Percentiles rank a stretch among this genome's conserved stretches.
These are phyloP conservation scores for Halocynthia roretzi DNA, from an alignment of 23 tunicate genomes.

Conservation along the genomic window DNA sequence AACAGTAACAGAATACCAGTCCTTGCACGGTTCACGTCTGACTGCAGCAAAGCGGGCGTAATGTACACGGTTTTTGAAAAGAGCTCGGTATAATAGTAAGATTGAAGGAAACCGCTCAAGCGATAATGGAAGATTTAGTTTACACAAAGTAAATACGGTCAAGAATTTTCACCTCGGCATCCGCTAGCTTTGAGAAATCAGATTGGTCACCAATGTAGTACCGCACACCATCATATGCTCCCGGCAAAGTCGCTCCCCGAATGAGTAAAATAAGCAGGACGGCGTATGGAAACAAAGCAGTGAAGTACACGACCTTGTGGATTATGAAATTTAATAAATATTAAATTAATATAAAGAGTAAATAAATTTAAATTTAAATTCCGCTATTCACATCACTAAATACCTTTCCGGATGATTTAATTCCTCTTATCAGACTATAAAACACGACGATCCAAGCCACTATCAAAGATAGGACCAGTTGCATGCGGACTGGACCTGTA, in stretches of 20 bases:
- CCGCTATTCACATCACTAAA: background rate
- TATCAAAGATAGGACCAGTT: conserved; percentile 48
- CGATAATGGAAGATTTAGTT: too few relatives aligned
- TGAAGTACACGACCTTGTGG: conserved; percentile 77
- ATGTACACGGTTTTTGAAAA: too few relatives aligned
- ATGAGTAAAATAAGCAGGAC: conserved; percentile 74
- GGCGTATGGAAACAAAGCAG: conserved; percentile 87
- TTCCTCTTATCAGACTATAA: conserved; percentile 71
- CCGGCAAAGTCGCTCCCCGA: conserved; percentile 78
- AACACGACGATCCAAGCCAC: conserved; percentile 93
- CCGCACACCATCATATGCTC: conserved; percentile 84
- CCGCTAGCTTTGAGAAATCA: conserved; percentile 34
- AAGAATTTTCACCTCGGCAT: conserved; percentile 46
- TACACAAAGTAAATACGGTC: too few relatives aligned
- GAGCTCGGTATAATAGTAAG: too few relatives aligned
- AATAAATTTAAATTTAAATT: too few relatives aligned
- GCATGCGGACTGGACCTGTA: conserved; percentile 57
- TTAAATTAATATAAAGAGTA: background rate
- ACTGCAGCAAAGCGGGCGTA: too few relatives aligned
- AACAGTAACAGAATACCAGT: too few relatives aligned
- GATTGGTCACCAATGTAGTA: conserved; percentile 83
- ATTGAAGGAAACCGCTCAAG: too few relatives aligned
- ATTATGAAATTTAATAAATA: background rate
- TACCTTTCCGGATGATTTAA: conserved; percentile 94
- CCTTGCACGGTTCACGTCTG: too few relatives aligned